These are phyloP conservation scores for Drosophila fungiperda DNA, from an alignment of 2,888 invertebrate species.

Conservation along the genomic window DNA sequence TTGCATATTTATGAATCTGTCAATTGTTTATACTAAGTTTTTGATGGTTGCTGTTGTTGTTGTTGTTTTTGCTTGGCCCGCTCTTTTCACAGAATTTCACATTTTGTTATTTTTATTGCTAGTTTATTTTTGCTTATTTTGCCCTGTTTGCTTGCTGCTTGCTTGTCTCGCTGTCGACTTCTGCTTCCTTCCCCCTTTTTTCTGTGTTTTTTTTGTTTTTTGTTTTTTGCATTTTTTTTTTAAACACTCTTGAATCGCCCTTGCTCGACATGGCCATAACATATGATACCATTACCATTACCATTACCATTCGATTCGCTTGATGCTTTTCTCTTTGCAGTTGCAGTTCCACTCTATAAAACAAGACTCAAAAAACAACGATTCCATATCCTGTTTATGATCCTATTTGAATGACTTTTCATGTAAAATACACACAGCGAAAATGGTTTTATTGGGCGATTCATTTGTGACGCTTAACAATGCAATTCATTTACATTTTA, in stretches of 20 bases:
- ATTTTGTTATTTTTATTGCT: constrained; percentile 59
- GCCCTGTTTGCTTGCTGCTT: constrained; percentile 14
- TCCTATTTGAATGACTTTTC: constrained; percentile 23
- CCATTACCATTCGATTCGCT: constrained; percentile 47
- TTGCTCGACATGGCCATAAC: constrained; percentile 46
- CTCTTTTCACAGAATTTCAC: constrained; percentile 70
- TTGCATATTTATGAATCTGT: constrained; percentile 82
- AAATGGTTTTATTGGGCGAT: not conserved
- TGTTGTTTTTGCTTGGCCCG: constrained; percentile 41
- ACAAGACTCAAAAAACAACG: constrained; percentile 2
- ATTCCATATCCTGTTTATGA: constrained; percentile 35
- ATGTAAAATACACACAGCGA: constrained; percentile 2
- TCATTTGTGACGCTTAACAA: not conserved
- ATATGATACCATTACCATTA: constrained; percentile 67
- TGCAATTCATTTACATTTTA: not conserved
- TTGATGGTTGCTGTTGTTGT: constrained; percentile 21
- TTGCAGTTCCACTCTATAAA: constrained; percentile 32
- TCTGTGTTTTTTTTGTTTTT: not conserved
- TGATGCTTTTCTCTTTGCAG: constrained; percentile 25
- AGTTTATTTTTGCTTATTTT: constrained; percentile 34
- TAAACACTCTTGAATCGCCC: constrained; percentile 39
- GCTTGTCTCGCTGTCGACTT: constrained; percentile 4
- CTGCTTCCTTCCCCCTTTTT: not conserved
- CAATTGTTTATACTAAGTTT: constrained; percentile 78
- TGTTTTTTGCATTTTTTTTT: constrained; percentile 9